phyloP scores from a whole-genome alignment of 2,113 vertebrate genomes.

The Pholis gunnellus region DNA sequence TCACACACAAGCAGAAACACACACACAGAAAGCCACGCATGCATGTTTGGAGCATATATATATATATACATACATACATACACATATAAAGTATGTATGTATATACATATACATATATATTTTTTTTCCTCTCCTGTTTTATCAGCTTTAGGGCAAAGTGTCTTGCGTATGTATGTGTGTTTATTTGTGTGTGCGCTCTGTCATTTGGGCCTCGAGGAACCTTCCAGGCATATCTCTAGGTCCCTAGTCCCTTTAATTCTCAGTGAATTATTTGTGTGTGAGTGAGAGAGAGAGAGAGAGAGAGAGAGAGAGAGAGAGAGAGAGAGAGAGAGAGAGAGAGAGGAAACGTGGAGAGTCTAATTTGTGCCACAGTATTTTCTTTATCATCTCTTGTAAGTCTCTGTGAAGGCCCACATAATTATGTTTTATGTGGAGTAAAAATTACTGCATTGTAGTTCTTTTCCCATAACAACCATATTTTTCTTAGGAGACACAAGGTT shows the following conservation, averaged over 20 bases:
- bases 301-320: slow-evolving; percentile 3
- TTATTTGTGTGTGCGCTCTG: slow-evolving; percentile 14
- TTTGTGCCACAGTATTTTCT: slow-evolving; percentile 50
- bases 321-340: not conserved
- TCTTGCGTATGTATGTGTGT: slow-evolving; percentile 21
- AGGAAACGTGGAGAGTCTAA: slow-evolving; percentile 30
- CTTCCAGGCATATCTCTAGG: slow-evolving; percentile 48
- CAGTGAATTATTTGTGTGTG: slow-evolving; percentile 29
- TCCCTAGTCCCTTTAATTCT: slow-evolving; percentile 46
- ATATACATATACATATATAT: not conserved
- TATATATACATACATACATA: not conserved
- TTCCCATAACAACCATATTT: slow-evolving; percentile 60
- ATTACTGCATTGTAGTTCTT: slow-evolving; percentile 45
- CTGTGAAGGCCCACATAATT: slow-evolving; percentile 53
- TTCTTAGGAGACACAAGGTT: slow-evolving; percentile 57
- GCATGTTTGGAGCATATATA: not conserved
- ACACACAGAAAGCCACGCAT: slow-evolving; percentile 39
- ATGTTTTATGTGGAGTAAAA: slow-evolving; percentile 63
- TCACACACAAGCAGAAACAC: slow-evolving; percentile 39
- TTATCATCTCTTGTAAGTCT: slow-evolving; percentile 54
- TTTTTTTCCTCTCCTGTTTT: slow-evolving; percentile 20
- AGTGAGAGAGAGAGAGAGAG: slow-evolving; percentile 1
- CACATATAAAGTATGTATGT: not conserved
- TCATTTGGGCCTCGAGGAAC: slow-evolving; percentile 53
- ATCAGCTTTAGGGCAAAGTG: slow-evolving; percentile 33